A percentile compares a stretch with the other conserved stretches of the same genome.
Evolutionary conservation across 2,797 vertebrate species (phyloP).

Genomic region (Danio kyathit): DNA sequence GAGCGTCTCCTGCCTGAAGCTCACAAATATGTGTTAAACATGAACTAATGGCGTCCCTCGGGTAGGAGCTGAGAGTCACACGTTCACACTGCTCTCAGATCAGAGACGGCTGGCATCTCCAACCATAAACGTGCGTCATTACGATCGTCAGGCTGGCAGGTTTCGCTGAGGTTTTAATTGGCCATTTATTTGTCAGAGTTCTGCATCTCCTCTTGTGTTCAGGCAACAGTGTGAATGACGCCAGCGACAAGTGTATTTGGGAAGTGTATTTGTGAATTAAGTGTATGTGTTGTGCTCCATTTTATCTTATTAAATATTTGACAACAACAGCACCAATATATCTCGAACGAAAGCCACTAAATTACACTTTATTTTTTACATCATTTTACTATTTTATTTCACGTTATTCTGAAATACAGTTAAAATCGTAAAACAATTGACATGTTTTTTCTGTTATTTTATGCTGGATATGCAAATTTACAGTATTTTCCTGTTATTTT

Average conservation of each 20-base stretch:
- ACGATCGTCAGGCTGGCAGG: neutral
- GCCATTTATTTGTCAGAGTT: constrained; percentile 51
- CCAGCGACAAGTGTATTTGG: neutral
- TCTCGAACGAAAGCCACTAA: no score
- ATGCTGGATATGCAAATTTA: no score
- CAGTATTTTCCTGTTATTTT: no score
- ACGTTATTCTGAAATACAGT: no score
- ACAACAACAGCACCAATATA: no score
- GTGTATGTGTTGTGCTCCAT: no score
- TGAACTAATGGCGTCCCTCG: constrained; percentile 44
- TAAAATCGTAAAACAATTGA: no score
- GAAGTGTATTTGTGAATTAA: neutral
- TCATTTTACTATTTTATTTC: no score
- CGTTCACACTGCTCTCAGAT: constrained; percentile 23
- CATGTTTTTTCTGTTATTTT: no score
- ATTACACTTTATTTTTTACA: no score
- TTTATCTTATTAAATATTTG: no score
- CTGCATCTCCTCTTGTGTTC: constrained; percentile 36
- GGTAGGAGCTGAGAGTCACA: constrained; percentile 23
- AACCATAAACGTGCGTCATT: neutral
- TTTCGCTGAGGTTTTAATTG: constrained; percentile 56
- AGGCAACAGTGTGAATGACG: constrained; percentile 49
- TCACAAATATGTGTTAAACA: constrained; percentile 39
- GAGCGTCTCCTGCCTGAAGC: neutral
- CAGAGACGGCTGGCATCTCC: neutral